These are phyloP conservation scores for Regulus satrapa DNA, from an alignment of 2,113 vertebrate genomes.

Conservation along the genomic window DNA sequence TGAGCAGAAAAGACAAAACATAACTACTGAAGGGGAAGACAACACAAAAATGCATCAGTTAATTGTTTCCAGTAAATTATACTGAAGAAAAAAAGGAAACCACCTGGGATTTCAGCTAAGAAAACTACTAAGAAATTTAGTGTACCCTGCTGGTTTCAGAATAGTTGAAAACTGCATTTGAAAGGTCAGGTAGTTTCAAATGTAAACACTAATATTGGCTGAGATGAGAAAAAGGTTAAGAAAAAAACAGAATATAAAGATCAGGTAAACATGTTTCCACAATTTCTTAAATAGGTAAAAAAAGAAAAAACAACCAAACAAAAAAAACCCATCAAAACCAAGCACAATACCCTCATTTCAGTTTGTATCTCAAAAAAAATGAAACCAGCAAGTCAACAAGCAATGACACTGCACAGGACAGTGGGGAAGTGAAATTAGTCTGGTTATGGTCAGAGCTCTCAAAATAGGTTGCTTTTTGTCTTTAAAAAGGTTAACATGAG, in stretches of 20 bases:
- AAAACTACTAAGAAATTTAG: not conserved
- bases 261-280: not conserved
- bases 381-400: not conserved
- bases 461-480: not conserved
- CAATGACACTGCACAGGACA: not conserved
- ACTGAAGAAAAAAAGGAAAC: constrained; percentile 53
- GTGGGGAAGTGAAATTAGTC: not conserved
- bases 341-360: not conserved
- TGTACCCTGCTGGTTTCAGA: not conserved
- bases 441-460: not conserved
- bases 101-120: constrained; percentile 35
- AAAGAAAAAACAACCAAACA: too few species aligned
- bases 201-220: not conserved
- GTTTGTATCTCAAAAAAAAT: not conserved
- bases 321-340: too few species aligned
- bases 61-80: constrained; percentile 73
- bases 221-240: not conserved
- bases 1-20: constrained; percentile 79
- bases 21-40: constrained; percentile 70
- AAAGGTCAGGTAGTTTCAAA: not conserved
- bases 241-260: not conserved
- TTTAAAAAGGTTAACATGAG: not conserved
- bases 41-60: constrained; percentile 77
- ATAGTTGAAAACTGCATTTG: not conserved
- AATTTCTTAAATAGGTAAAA: not conserved